Evolutionary conservation across 2,888 invertebrate species (phyloP), one percentile per base, ranked within the genome.

Genomic region (Plagiodera versicolora): DNA sequence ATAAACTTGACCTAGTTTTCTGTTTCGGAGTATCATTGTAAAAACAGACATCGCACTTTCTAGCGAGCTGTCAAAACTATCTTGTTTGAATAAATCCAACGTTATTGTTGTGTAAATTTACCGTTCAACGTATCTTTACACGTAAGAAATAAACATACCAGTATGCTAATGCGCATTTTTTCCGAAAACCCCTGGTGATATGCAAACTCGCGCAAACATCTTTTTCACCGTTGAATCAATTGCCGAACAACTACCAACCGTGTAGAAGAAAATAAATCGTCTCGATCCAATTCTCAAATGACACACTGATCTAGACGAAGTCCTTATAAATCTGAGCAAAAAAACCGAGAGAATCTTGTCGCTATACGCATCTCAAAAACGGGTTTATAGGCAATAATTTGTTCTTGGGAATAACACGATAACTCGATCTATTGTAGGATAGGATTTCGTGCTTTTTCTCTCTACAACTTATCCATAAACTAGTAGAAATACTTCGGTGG

Each of bases 221-320:
- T 6, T 10, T 11, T 39, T 39, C 39, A 3, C 39, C n/a, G 39
- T 39, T 14, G 14, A 1, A 9, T n/a, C 39, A 39, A 39, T 39
- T 14, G 14, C 14, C 11, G 32, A 32, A 32, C 39, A 39, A 39
- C 14, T 39, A 10, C 39, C 39, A 39, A 39, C 39, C 11, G 39
- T 39, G 51, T 9, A 8, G 35, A n/a, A n/a, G n/a, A 30, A 18
- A 16, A 35, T 51, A 51, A 20, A 51, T 51, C 16, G 35, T 18
- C 30, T 54, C 45, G 54, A 45, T 54, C n/a, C 54, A 44, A 45
- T 45, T 28, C 16, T 24, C 24, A 46, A 45, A n/a, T 55, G 46
- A 55, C 55, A 46, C 55, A 55, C 55, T 55, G 46, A 46, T 55
- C 55, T 46, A 55, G 55, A 46, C 55, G 30, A 47, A 45, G 45